Evolutionary conservation across 2,113 vertebrate genomes (phyloP).

Genomic region (Tachuris rubrigastra): DNA sequence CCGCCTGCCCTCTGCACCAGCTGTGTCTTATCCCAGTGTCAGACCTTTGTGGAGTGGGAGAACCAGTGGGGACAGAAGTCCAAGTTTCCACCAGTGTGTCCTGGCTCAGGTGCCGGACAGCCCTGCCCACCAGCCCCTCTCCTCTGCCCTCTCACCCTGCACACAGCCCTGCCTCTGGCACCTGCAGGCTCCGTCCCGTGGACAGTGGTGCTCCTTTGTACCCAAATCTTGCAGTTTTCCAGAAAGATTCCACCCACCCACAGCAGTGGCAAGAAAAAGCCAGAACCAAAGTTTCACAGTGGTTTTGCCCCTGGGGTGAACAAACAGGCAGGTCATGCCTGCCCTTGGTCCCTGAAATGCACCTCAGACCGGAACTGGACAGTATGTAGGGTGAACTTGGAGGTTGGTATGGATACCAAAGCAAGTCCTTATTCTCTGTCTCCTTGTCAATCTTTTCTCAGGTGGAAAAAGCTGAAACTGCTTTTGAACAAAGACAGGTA

Average conservation of each 20-base stretch:
- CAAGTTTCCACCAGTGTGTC: rapidly evolving
- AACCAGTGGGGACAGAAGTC: neutral
- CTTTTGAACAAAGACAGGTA: neutral
- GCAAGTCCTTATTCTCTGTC: neutral
- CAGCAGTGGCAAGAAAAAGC: neutral
- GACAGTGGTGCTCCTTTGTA: neutral
- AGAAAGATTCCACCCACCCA: too few species aligned
- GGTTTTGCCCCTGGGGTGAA: neutral
- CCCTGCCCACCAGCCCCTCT: neutral
- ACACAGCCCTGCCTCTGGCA: neutral
- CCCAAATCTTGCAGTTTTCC: neutral
- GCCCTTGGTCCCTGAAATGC: rapidly evolving
- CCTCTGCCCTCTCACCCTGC: neutral
- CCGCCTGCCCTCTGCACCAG: neutral
- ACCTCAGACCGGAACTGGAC: neutral
- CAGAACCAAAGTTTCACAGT: neutral
- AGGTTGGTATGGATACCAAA: neutral
- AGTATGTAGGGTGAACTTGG: neutral
- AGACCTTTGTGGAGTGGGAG: neutral
- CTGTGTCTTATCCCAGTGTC: neutral
- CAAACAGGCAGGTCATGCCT: neutral
- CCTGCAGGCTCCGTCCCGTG: neutral
- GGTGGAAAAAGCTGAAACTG: neutral
- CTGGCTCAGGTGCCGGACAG: neutral
- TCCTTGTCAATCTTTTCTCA: neutral